A percentile compares a stretch with the other conserved stretches of the same genome.
phyloP scores from a whole-genome alignment of 1,140 invertebrate genomes.

The Phymorhynchus buccinoides region DNA sequence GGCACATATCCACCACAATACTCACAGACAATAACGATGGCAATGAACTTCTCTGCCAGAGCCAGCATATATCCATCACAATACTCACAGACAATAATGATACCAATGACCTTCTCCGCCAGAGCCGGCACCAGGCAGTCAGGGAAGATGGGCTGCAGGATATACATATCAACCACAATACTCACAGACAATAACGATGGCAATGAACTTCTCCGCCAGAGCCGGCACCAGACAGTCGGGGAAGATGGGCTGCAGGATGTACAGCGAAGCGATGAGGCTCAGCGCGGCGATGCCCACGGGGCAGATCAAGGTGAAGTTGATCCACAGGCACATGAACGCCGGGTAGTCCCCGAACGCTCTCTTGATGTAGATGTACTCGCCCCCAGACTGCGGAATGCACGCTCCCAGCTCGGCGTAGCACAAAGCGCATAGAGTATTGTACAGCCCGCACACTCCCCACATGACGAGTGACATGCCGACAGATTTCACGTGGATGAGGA shows the following conservation, averaged over 20 bases:
- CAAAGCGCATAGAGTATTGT: conserved; percentile 82
- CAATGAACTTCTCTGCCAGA: conserved; percentile 54
- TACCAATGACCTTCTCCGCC: conserved; percentile 55
- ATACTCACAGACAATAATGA: conserved; percentile 58
- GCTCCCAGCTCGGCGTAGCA: conserved; percentile 89
- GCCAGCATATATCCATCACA: too few relatives aligned
- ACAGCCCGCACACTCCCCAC: conserved; percentile 85
- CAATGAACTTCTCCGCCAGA: conserved; percentile 54
- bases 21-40: conserved; percentile 60
- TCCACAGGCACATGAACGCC: conserved; percentile 65
- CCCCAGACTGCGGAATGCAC: conserved; percentile 93
- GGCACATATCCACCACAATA: too few relatives aligned
- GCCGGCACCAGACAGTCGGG: conserved; percentile 60
- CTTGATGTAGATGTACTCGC: conserved; percentile 96
- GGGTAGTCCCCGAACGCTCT: conserved; percentile 83
- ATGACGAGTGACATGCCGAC: conserved; percentile 85
- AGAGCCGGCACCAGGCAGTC: conserved; percentile 60
- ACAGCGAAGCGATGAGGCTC: conserved; percentile 93
- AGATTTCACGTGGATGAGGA: conserved; percentile 85
- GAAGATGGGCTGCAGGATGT: conserved; percentile 93
- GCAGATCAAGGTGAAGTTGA: conserved; percentile 74
- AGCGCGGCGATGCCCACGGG: conserved; percentile 97
- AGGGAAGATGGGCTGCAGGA: conserved; percentile 89
- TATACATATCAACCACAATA: conserved; percentile 82
- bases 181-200: conserved; percentile 60